Evolutionary conservation across 2,113 vertebrate genomes (phyloP), one percentile per base, ranked within the genome.

Genomic region (Paralichthys olivaceus): DNA sequence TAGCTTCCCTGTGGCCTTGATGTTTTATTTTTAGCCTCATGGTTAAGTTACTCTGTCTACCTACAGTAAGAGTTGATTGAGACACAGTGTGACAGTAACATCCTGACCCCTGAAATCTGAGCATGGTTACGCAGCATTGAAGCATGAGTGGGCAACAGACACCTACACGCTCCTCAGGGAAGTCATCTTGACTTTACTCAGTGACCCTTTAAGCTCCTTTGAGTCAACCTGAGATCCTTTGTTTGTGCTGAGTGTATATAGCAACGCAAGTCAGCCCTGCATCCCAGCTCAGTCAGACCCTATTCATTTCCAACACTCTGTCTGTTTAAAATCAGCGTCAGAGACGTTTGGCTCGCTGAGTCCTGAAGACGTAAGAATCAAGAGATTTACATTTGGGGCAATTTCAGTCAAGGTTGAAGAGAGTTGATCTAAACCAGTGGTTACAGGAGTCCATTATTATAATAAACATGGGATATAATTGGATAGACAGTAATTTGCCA

Each of bases 251-350:
- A 26, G 73, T 80, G 69, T 77, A 87, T 63, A 88, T 89, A 49
- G 89, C 85, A 90, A 91, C 85, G 23, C 70, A 37, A 80, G 68
- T 71, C 69, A 78, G 72, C 20, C 7, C 79, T 75, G 51, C 71
- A 79, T 80, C 79, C 81, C 19, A 20, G 49, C 75, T 65, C 51
- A 20, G 79, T 85, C 74, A 60, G 45, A 37, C 25, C 64, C 51
- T 75, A 75, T 87, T 89, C 62, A 77, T 87, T 87, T 79, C 77
- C 72, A 63, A 43, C 64, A 69, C 17, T 0, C 45, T 0, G 23
- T 47, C 88, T 90, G 90, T 68, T 91, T 88, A 81, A 76, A 79
- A 85, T 93, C 87, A 80, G 15, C 43, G 77, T 81, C 85, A 72
- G 63, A 83, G 37, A 62, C 56, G 54, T 79, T 86, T 89, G 76